Conservation (phyloP, 1,140 invertebrate genomes). For the Euborellia annulipes region DNA sequence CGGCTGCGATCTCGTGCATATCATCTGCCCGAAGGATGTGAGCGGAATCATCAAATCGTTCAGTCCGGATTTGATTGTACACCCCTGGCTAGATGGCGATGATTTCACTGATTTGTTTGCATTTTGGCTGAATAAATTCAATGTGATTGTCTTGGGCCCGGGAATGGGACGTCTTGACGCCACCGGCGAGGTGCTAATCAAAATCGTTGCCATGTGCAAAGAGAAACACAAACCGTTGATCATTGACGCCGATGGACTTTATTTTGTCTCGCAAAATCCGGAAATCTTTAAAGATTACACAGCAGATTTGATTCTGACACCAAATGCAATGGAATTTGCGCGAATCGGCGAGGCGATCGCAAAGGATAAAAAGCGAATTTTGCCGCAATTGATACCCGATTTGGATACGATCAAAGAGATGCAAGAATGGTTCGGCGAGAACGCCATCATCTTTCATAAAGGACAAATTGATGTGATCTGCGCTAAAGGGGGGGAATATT, state of each 20-base stretch:
- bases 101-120: constrained; percentile 49
- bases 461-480: constrained; percentile 48
- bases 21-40: constrained; percentile 75
- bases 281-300: constrained; percentile 62
- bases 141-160: constrained; percentile 80
- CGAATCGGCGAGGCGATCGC: constrained; percentile 45
- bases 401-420: constrained; percentile 27
- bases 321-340: constrained; percentile 85
- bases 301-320: constrained; percentile 71
- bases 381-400: constrained; percentile 14
- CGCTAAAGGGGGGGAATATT: constrained; percentile 46
- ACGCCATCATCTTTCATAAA: constrained; percentile 64
- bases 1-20: constrained; percentile 81
- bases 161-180: constrained; percentile 68
- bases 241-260: constrained; percentile 91
- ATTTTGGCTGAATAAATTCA: constrained; percentile 67
- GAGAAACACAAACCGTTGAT: constrained; percentile 59
- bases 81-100: constrained; percentile 58
- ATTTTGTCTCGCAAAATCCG: constrained; percentile 61
- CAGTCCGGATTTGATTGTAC: constrained; percentile 93
- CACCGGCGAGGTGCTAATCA: constrained; percentile 29
- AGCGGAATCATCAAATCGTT: constrained; percentile 84
- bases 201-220: too few species aligned
- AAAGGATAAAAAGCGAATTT: constrained; percentile 13
- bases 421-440: constrained; percentile 36